Evolutionary conservation across 2,797 vertebrate species (phyloP).

Genomic region (Coranthus polyacanthus): DNA sequence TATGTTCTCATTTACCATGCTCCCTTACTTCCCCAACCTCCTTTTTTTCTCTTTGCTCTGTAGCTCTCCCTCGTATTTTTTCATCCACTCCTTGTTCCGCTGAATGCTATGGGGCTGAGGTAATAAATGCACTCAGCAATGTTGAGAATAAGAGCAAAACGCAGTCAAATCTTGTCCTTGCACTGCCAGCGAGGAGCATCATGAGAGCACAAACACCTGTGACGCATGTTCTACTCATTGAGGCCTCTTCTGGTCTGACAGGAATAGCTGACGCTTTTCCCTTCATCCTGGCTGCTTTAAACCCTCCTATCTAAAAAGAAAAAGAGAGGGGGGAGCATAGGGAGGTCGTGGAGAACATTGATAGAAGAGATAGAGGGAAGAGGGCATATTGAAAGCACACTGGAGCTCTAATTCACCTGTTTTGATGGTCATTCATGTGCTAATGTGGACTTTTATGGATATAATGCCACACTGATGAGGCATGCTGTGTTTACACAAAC

Average conservation of each 20-base stretch:
- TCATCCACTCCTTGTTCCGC: background rate
- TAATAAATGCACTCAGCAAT: slow-evolving; percentile 22
- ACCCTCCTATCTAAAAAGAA: slow-evolving; percentile 50
- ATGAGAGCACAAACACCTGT: slow-evolving; percentile 59
- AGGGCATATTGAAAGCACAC: slow-evolving; percentile 41
- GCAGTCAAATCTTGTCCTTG: slow-evolving; percentile 26
- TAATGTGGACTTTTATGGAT: slow-evolving; percentile 72
- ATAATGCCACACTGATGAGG: slow-evolving; percentile 57
- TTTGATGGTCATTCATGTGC: slow-evolving; percentile 74
- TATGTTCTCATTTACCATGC: slow-evolving; percentile 66
- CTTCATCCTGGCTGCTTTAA: slow-evolving; percentile 29
- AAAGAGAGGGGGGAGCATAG: slow-evolving; percentile 6
- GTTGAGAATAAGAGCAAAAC: slow-evolving; percentile 29
- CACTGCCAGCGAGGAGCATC: slow-evolving; percentile 2
- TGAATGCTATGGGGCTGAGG: background rate
- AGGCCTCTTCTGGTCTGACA: slow-evolving; percentile 36
- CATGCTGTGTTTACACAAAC: slow-evolving; percentile 47
- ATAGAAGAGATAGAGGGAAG: slow-evolving; percentile 27
- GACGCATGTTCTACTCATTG: slow-evolving; percentile 44
- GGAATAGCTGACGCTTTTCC: slow-evolving; percentile 28
- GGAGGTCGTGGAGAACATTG: slow-evolving; percentile 32
- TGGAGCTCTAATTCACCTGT: slow-evolving; percentile 56
- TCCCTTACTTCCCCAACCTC: slow-evolving; percentile 19
- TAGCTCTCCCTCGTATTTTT: slow-evolving; percentile 1
- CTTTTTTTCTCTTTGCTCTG: slow-evolving; percentile 5